Conservation (phyloP, 2,797 vertebrate species). For the Aotus griseimembra region DNA sequence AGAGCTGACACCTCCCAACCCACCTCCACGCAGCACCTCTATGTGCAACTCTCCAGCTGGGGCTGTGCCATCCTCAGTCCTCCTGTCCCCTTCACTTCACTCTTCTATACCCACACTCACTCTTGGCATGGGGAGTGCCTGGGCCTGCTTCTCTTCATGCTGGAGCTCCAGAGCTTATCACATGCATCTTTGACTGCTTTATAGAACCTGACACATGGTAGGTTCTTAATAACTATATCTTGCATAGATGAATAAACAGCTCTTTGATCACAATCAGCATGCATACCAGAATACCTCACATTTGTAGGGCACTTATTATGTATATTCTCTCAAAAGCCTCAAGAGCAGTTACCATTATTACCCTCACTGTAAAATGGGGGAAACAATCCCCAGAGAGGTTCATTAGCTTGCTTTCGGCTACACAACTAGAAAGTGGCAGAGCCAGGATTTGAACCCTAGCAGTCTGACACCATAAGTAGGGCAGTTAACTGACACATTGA, state of each 20-base stretch:
- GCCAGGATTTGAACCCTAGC: constrained; percentile 46
- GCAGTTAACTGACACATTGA: constrained; percentile 54
- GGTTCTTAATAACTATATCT: background rate
- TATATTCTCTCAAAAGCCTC: constrained; percentile 16
- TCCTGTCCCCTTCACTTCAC: background rate
- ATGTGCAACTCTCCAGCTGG: rapidly evolving
- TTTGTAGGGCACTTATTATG: background rate
- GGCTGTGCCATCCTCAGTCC: no score
- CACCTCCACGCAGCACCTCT: background rate
- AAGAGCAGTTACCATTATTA: background rate
- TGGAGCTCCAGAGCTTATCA: background rate
- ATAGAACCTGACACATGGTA: background rate
- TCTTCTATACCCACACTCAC: no score
- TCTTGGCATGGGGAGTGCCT: background rate
- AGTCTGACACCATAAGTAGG: constrained; percentile 1
- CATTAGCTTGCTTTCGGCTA: background rate
- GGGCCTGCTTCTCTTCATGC: background rate
- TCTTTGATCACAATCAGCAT: background rate
- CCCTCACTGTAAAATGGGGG: background rate
- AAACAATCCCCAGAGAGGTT: background rate
- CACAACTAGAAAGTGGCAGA: constrained; percentile 28
- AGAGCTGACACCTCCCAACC: background rate
- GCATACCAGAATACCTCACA: background rate
- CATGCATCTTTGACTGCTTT: background rate
- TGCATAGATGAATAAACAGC: background rate